Evolutionary conservation across 2,113 vertebrate species (phyloP).

Genomic region (Trematomus loennbergii): DNA sequence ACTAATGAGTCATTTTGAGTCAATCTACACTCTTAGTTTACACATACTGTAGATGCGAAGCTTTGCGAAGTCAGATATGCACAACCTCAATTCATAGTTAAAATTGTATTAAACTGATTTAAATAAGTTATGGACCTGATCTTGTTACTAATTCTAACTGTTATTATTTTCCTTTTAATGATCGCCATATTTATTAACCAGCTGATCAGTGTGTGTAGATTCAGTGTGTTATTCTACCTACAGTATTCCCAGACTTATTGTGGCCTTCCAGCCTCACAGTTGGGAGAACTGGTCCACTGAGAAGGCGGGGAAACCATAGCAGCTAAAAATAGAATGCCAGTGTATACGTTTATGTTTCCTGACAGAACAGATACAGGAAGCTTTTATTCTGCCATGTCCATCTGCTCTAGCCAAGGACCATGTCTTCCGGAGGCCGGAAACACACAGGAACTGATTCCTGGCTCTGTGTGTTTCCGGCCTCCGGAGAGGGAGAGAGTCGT

Average conservation of each 20-base stretch:
- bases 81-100: no score
- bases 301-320: slow-evolving; percentile 10
- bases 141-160: background rate
- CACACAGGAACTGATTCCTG: background rate
- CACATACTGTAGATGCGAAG: no score
- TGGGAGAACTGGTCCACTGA: slow-evolving; percentile 49
- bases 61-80: no score
- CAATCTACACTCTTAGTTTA: no score
- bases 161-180: background rate
- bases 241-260: background rate
- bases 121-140: background rate
- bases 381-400: slow-evolving; percentile 59
- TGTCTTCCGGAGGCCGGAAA: background rate
- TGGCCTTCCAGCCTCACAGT: background rate
- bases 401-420: slow-evolving; percentile 5
- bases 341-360: slow-evolving; percentile 11
- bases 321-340: background rate
- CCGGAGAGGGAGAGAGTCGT: background rate
- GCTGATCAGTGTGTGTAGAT: background rate
- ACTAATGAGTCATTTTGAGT: no score
- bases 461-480: no score
- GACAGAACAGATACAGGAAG: slow-evolving; percentile 55
- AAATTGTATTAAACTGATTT: background rate
- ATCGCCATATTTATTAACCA: background rate
- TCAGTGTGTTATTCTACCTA: background rate